phyloP scores from a whole-genome alignment of 2,797 vertebrate genomes.

The Kryptopterus vitreolus region DNA sequence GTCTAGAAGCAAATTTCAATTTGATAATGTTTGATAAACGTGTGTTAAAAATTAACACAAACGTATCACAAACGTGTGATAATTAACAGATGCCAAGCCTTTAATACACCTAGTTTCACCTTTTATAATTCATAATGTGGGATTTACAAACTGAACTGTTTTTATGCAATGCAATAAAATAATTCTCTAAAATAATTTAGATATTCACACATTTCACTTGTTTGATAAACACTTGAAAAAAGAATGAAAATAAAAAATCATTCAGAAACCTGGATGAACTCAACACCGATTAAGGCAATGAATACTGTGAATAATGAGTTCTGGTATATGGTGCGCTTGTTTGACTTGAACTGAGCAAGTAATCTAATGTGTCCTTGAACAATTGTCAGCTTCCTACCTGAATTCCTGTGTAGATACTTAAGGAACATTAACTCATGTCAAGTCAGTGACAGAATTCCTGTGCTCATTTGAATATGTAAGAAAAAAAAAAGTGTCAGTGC shows the following conservation, averaged over 20 bases:
- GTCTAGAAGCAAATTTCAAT: constrained; percentile 9
- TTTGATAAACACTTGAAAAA: not conserved
- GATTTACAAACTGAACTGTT: not conserved
- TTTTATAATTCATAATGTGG: not conserved
- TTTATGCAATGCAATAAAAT: not conserved
- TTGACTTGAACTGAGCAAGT: constrained; percentile 70
- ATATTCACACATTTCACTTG: not conserved
- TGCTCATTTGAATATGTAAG: not conserved
- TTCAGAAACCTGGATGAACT: constrained; percentile 71
- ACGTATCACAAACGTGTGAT: too few species aligned
- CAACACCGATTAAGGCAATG: constrained; percentile 63
- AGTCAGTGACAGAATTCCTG: constrained; percentile 19
- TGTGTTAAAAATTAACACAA: too few species aligned
- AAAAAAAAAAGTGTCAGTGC: not conserved
- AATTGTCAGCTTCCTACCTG: constrained; percentile 66
- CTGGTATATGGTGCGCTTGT: constrained; percentile 66
- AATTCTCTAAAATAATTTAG: not conserved
- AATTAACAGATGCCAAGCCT: constrained; percentile 15
- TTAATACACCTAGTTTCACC: not conserved
- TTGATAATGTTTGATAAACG: constrained; percentile 23
- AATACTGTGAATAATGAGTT: constrained; percentile 4
- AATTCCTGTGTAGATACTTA: constrained; percentile 59
- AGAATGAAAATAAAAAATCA: constrained; percentile 6
- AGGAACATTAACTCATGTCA: constrained; percentile 56
- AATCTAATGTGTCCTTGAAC: constrained; percentile 66